Conservation (phyloP, 2,797 vertebrate genomes). For the Xenopus petersii region DNA sequence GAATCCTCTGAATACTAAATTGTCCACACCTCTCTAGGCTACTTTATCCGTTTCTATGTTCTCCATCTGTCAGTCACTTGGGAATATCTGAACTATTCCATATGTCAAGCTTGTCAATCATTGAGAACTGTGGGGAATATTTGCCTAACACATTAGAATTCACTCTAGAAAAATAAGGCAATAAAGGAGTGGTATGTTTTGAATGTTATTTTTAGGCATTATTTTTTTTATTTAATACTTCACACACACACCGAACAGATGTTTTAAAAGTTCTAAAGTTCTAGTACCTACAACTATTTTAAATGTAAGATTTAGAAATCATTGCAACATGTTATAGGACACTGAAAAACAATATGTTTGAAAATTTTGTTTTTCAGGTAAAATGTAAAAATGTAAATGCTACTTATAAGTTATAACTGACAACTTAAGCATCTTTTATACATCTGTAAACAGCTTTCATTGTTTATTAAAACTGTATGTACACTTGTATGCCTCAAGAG, state of each 20-base stretch:
- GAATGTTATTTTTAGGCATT: constrained; percentile 73
- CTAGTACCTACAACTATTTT: too few species aligned
- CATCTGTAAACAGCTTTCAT: too few species aligned
- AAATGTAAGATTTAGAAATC: too few species aligned
- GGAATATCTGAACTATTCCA: constrained; percentile 99
- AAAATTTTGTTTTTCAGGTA: too few species aligned
- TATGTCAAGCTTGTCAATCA: constrained; percentile 99
- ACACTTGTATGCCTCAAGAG: too few species aligned
- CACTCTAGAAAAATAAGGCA: constrained; percentile 73
- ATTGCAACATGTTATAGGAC: too few species aligned
- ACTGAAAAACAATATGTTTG: too few species aligned
- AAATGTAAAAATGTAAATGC: too few species aligned
- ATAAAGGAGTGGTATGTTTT: constrained; percentile 76
- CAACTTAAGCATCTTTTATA: too few species aligned
- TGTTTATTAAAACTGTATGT: too few species aligned
- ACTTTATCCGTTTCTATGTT: constrained; percentile 86
- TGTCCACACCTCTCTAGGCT: constrained; percentile 90
- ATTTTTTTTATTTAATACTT: constrained; percentile 6
- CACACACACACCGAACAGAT: constrained; percentile 5
- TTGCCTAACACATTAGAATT: constrained; percentile 77
- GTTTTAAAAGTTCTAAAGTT: background rate
- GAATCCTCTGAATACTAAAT: constrained; percentile 89
- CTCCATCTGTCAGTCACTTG: constrained; percentile 92
- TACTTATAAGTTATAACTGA: too few species aligned
- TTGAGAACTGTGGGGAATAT: constrained; percentile 90